Conservation (phyloP, 1,140 invertebrate species). For the Oncopodura yosiiana region DNA sequence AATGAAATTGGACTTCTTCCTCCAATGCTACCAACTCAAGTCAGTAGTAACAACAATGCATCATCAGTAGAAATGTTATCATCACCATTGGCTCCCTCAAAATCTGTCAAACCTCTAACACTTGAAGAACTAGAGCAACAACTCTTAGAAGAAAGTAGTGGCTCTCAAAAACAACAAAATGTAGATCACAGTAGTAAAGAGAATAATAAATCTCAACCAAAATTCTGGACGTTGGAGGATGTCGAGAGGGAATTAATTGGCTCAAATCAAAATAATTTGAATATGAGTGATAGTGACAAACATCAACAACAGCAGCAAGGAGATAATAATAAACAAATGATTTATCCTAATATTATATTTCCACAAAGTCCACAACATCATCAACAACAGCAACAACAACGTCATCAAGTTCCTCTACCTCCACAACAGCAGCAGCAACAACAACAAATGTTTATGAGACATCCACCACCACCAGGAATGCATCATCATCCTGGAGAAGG, state of each 20-base stretch:
- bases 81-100: background rate
- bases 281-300: too few relatives aligned
- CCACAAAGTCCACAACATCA: background rate
- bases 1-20: too few relatives aligned
- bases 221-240: slow-evolving; percentile 24
- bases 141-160: slow-evolving; percentile 5
- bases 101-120: background rate
- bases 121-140: slow-evolving; percentile 18
- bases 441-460: background rate
- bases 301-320: background rate
- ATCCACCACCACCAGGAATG: too few relatives aligned
- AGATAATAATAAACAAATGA: background rate
- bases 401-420: background rate
- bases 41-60: background rate
- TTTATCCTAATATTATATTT: background rate
- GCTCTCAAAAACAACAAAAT: background rate
- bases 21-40: too few relatives aligned
- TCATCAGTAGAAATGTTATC: background rate
- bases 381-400: background rate
- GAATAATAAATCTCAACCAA: slow-evolving; percentile 1
- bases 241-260: slow-evolving; percentile 20
- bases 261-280: too few relatives aligned
- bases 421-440: background rate
- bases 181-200: background rate
- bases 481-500: too few relatives aligned